Percentiles rank a stretch among this genome's conserved stretches.
Conservation (phyloP, 2,888 invertebrate species). For the Unio pictorum region DNA sequence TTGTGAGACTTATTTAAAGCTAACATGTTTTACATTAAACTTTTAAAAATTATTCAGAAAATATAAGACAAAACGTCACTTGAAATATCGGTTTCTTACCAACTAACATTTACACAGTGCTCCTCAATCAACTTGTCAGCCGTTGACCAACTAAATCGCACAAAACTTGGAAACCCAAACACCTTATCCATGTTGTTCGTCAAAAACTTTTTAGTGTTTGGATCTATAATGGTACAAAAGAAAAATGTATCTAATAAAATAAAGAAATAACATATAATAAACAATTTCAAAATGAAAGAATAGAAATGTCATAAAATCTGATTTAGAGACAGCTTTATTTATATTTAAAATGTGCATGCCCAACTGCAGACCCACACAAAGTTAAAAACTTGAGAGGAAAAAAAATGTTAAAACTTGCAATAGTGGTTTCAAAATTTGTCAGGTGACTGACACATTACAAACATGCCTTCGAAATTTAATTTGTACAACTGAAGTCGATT, state of each 20-base stretch:
- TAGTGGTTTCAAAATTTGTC: too few species aligned
- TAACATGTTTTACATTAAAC: not conserved
- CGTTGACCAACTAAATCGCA: conserved; percentile 98
- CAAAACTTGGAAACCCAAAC: conserved; percentile 95
- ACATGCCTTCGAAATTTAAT: too few species aligned
- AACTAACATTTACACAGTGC: conserved; percentile 74
- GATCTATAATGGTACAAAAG: conserved; percentile 78
- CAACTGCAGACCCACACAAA: too few species aligned
- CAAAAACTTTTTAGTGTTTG: conserved; percentile 93
- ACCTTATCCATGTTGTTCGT: conserved; percentile 85
- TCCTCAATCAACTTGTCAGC: conserved; percentile 85
- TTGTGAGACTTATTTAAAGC: too few species aligned
- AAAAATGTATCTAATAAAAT: conserved; percentile 1
- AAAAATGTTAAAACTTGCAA: too few species aligned
- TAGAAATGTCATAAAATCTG: too few species aligned
- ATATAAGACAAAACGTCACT: not conserved
- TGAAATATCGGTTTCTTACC: conserved; percentile 57
- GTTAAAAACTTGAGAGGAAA: too few species aligned
- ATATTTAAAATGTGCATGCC: too few species aligned
- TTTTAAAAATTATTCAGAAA: not conserved
- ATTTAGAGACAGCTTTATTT: too few species aligned
- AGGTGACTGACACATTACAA: too few species aligned
- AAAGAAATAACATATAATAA: not conserved
- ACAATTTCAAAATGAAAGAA: too few species aligned
- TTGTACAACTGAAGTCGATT: too few species aligned